phyloP scores from a whole-genome alignment of 2,888 invertebrate species.

The Phrixothrix hirtus region DNA sequence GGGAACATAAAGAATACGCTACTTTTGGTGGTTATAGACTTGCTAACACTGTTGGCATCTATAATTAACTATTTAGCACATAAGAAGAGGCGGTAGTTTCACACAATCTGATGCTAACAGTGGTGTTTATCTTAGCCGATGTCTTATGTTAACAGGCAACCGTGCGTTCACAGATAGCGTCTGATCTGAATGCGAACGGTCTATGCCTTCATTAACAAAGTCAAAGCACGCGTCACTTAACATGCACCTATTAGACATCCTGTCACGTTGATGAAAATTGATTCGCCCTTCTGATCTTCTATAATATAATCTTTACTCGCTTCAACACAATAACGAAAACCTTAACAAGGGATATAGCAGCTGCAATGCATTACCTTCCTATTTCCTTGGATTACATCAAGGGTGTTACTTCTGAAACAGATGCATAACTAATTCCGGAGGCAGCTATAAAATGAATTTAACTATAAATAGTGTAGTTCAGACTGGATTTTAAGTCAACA shows the following conservation, averaged over 20 bases:
- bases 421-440: constrained; percentile 33
- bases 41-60: constrained; percentile 19
- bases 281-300: constrained; percentile 41
- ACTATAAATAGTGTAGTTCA: no score
- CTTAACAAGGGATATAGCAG: constrained; percentile 40
- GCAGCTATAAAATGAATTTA: no score
- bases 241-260: constrained; percentile 43
- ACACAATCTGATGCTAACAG: constrained; percentile 28
- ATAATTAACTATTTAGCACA: constrained; percentile 27
- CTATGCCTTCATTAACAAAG: constrained; percentile 31
- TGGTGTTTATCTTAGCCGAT: constrained; percentile 30
- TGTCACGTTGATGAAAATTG: constrained; percentile 46
- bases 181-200: constrained; percentile 33
- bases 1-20: constrained; percentile 14
- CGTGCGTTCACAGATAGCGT: constrained; percentile 34
- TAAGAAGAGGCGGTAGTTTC: constrained; percentile 27
- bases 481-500: no score
- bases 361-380: constrained; percentile 44
- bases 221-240: constrained; percentile 38
- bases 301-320: constrained; percentile 41
- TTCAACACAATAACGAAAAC: constrained; percentile 37
- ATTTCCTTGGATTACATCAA: constrained; percentile 38
- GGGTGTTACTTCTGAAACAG: constrained; percentile 40
- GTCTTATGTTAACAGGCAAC: constrained; percentile 34
- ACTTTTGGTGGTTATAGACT: constrained; percentile 9